Evolutionary conservation across 2,888 invertebrate species (phyloP), one percentile per base, ranked within the genome.

Genomic region (Drosophila vallismaia): DNA sequence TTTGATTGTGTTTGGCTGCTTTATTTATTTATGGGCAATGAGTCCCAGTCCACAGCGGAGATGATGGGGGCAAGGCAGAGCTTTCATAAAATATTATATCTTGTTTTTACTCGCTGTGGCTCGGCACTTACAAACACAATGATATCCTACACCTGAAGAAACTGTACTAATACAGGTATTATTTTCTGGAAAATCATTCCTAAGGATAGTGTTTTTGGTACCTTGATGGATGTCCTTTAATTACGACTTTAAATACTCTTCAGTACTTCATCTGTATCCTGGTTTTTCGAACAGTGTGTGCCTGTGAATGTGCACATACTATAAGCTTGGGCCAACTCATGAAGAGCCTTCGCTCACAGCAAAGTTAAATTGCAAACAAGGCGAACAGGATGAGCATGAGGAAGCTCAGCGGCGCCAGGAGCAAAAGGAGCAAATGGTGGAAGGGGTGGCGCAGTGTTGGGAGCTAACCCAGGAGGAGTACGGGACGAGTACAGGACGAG

Each of bases 1-100:
- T 82, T 82, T 82, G 81, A 82, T 82, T 82, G 84, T 83, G 76
- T 83, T 81, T 84, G 81, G 79, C 76, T 83, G 84, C 49, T 76
- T 82, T 84, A 81, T 81, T 82, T 81, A 84, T 82, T 82, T 82
- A 82, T 84, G 72, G 62, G 51, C 66, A 66, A 62, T 62, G 62
- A 54, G 62, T 54, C 54, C 46, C 54, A 42, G 63, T 59, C 44
- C 48, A 12, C 33, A 8, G 46, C 2, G 19, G 45, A 8, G 36
- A 55, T 19, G 48, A n/a, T n/a, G 28, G 14, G 36, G 24, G 8
- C 10, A n/a, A 29, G 60, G 29, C 48, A 57, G 48, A 71, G 71
- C 77, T 71, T 69, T 82, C 75, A 79, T 72, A 82, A 80, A 80
- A 78, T 79, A 80, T 82, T 72, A 79, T 76, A 75, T 70, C 77